phyloP scores from a whole-genome alignment of 1,140 invertebrate species.

The Drosophila orosa region DNA sequence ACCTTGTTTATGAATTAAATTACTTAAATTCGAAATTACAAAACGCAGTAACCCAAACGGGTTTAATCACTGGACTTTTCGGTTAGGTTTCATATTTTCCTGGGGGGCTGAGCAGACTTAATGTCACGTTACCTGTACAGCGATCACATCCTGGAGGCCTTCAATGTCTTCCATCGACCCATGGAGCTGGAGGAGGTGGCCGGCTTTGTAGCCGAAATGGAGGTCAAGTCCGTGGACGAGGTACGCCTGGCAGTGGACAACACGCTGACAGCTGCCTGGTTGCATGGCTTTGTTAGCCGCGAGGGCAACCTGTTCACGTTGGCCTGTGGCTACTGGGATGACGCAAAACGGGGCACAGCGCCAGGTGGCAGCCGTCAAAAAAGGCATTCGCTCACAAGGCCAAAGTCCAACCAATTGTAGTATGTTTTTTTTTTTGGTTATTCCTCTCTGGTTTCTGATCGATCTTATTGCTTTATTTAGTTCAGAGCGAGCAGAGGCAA shows the following conservation, averaged over 20 bases:
- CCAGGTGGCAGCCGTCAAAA: not conserved
- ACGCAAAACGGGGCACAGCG: not conserved
- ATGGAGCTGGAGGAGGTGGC: constrained; percentile 55
- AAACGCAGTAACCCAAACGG: not conserved
- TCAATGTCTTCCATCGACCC: constrained; percentile 57
- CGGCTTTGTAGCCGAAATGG: constrained; percentile 62
- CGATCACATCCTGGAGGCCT: constrained; percentile 63
- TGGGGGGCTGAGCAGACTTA: not conserved
- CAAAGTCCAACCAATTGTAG: not conserved
- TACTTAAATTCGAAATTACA: not conserved
- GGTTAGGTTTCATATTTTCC: not conserved
- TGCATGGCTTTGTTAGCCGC: constrained; percentile 52
- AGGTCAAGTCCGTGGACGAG: constrained; percentile 29
- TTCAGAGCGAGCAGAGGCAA: no score
- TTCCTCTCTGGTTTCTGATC: no score
- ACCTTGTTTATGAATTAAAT: not conserved
- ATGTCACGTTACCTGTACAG: constrained; percentile 59
- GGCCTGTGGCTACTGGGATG: constrained; percentile 10
- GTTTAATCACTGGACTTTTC: not conserved
- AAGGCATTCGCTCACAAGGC: not conserved
- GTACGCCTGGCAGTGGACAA: constrained; percentile 62
- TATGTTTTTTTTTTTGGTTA: no score
- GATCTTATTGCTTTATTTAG: no score
- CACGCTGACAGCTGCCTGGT: constrained; percentile 63
- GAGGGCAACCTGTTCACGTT: constrained; percentile 25